phyloP scores from a whole-genome alignment of 2,113 vertebrate species.

The Triplophysa dalaica region DNA sequence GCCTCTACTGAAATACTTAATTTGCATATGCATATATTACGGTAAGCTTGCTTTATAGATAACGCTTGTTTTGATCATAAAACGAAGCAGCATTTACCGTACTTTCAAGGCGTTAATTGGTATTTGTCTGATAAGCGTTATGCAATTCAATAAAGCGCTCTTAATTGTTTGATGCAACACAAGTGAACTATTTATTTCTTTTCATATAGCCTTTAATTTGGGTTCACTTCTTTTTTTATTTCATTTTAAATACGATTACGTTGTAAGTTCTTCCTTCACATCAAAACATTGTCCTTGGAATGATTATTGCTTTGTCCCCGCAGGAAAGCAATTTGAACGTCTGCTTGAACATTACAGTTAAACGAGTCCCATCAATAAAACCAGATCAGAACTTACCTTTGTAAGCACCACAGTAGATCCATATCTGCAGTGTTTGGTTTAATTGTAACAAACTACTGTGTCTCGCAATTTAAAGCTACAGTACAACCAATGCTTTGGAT shows the following conservation, averaged over 20 bases:
- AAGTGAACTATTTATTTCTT: conserved; percentile 55
- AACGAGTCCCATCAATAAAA: not conserved
- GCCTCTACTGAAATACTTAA: conserved; percentile 5
- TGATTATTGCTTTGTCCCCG: conserved; percentile 56
- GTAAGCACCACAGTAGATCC: not conserved
- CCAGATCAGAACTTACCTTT: not conserved
- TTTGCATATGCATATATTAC: conserved; percentile 21
- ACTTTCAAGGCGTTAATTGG: conserved; percentile 41
- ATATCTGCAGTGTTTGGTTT: not conserved
- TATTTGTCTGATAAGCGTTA: conserved; percentile 52
- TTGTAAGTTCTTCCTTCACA: conserved; percentile 55
- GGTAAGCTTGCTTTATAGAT: conserved; percentile 49
- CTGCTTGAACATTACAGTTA: conserved; percentile 33
- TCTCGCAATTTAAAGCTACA: too few relatives aligned
- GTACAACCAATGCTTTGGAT: not conserved
- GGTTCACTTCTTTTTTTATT: conserved; percentile 17
- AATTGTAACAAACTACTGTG: too few relatives aligned
- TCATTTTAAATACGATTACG: conserved; percentile 61
- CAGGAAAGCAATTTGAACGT: conserved; percentile 31
- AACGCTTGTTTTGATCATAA: conserved; percentile 48
- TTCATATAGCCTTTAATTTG: conserved; percentile 59
- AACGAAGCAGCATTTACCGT: conserved; percentile 30
- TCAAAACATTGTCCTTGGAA: conserved; percentile 53
- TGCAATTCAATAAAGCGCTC: conserved; percentile 49
- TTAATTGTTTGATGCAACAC: conserved; percentile 58